These are phyloP conservation scores for Pelagia noctiluca DNA, from an alignment of 30 jellyfish, hydroid and myxozoan genomes.

Conservation along the genomic window DNA sequence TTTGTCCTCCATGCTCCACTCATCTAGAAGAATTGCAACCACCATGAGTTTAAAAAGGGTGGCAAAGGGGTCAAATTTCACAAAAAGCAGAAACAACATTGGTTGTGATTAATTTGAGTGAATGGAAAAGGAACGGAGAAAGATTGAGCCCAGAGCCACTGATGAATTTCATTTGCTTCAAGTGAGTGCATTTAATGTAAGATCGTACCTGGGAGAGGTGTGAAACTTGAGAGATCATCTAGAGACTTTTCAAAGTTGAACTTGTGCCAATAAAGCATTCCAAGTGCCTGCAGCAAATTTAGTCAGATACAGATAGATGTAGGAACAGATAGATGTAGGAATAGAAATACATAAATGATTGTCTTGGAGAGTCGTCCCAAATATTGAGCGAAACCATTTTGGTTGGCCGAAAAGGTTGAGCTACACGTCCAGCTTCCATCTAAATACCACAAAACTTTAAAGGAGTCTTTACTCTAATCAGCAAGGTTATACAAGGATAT, in stretches of 20 bases:
- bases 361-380: too few species aligned
- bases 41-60: neutral
- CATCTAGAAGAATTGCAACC: constrained; percentile 58
- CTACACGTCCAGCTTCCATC: too few species aligned
- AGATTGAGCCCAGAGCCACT: too few species aligned
- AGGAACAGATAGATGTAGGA: neutral
- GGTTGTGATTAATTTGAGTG: too few species aligned
- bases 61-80: neutral
- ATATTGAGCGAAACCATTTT: too few species aligned
- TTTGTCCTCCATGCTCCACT: constrained; percentile 99
- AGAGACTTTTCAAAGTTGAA: constrained; percentile 90
- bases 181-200: neutral
- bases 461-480: too few species aligned
- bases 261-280: constrained; percentile 99
- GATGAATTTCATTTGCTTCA: neutral
- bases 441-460: too few species aligned
- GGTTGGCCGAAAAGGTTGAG: too few species aligned
- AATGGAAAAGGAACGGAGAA: too few species aligned
- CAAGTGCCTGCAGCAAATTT: constrained; percentile 79
- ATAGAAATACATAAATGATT: neutral
- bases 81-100: neutral
- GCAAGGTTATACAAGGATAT: too few species aligned
- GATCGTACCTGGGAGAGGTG: constrained; percentile 95
- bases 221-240: constrained; percentile 89
- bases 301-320: neutral